Evolutionary conservation across 2,888 invertebrate genomes (phyloP), one percentile per base, ranked within the genome.

Genomic region (Orchesellides sinensis): DNA sequence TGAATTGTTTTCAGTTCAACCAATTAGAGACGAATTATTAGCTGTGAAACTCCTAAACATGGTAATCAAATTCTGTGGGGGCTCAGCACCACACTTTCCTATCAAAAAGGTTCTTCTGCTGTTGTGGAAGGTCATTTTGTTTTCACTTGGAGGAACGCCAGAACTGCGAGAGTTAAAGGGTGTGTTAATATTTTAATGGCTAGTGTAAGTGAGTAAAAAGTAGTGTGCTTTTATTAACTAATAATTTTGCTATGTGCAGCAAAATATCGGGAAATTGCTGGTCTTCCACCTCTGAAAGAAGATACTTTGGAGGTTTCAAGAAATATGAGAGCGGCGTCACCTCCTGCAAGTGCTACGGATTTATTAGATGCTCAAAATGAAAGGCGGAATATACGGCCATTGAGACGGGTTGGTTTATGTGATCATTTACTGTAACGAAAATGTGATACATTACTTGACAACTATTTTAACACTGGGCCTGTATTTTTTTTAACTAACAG

Each of bases 51-150:
- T 99, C 70, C 93, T 99, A 81, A 95, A 96, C 85, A 98, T 99
- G 98, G 96, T 99, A 29, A 98, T 98, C 35, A 93, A 95, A 88
- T 97, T 99, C 90, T 99, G 99, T 91, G 96, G 97, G 88, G 98
- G 98, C 0, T 94, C 95, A 27, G 96, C 97, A 5, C 97, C 98
- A 19, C 98, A 99, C 91, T 99, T 98, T 91, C 99, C 99, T 2
- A 98, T 99, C 94, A 98, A 98, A 90, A 99, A 99, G 91, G 96
- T 99, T 10, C 92, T 99, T 19, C 91, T 99, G 63, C 91, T 99
- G 19, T 90, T 98, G 1, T 99, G 99, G 99, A 99, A 99, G 91
- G 93, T 97, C 10, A 93, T 98, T 79, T 92, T 99, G 69, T 94
- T 98, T 1, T 95, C 96, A 14, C 91, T 99, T 65, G 99, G 99